Evolutionary conservation across 2,113 vertebrate genomes (phyloP), one percentile per base, ranked within the genome.

Genomic region (Hyperopisus bebe): DNA sequence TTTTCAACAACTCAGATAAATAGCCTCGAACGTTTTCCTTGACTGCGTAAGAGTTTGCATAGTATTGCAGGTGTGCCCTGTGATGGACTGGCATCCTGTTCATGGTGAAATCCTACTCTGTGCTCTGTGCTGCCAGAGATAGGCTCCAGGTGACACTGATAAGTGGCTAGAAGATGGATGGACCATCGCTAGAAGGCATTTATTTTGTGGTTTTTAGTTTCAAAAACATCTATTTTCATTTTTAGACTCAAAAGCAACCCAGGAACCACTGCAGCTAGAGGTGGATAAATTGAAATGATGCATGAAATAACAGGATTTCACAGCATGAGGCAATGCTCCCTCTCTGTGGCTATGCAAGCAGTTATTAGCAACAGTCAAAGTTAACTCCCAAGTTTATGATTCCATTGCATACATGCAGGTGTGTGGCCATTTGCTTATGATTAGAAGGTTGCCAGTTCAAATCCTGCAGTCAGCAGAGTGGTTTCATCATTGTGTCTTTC

Each of bases 231-330:
- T 0, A 86, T 90, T 90, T 86, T 77, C 47, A 62, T 48, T 48
- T 51, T 62, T 27, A 55, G 51, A 9, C n/a, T 58, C 48, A 62
- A 9, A 77, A 53, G 80, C 46, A 42, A n/a, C 46, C 48, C 31
- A 42, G 27, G 13, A 27, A 50, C 66, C 35, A 55, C 48, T 44
- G 24, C 62, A n/a, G 50, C 90, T 24, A 35, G 86, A 88, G 51
- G 27, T 88, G 66, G 50, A 88, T 53, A 88, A 83, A 82, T 90
- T 90, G 89, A 90, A 90, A 62, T 7, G 77, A 44, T 77, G n/a
- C 27, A 85, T 19, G 84, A 47, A 50, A 74, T 70, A 87, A 70
- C 85, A 55, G 84, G 51, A 87, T 89, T 90, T 90, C 90, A 86
- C 80, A 62, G 87, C 47, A 62, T 42, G 50, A 87, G 80, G 58